Base-by-base conservation (phyloP, 2,797 vertebrate genomes). In the Staurois parvus region DNA sequence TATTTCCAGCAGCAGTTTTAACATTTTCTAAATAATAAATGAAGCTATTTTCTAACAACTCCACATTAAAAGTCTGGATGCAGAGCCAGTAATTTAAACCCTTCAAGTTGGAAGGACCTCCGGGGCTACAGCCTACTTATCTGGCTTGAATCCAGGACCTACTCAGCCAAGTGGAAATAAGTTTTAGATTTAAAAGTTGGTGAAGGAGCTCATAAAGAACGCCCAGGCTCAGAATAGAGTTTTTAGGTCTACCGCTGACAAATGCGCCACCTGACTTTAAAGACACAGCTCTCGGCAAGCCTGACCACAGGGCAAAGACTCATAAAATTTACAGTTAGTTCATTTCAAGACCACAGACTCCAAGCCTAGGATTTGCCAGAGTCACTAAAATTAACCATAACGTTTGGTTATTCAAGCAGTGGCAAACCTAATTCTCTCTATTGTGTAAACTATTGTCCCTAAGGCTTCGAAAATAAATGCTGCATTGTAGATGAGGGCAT, bases 301-400 rank as follows among this genome's bases (percentile, higher is more conserved):
- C 87, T 90, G 91, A 94, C 94, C 89, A 34, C 93, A 89, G 93
- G 90, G 91, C 88, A 82, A 88, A 88, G 45, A 84, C 91, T 92
- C 91, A 94, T 95, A 94, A 95, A 95, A 95, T 94, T 94, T 95
- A 95, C 92, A 93, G 92, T 91, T 93, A 85, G 91, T 92, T 91
- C 90, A 90, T 87, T 78, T 91, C 77, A 89, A 92, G 94, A 90
- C 91, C 93, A 90, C 91, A 92, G 89, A 77, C 62, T 90, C 76
- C 3, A 2, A 66, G 72, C 89, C 81, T 91, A 90, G 89, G 90
- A 89, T 80, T 88, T 87, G 89, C 92, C 90, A 91, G 88, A 48
- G 80, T 73, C 68, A 37, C 79, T 88, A 72, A 56, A 75, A 52
- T 74, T 26, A 29, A 82, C 64, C 62, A 77, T 17, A 72, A 76